Evolutionary conservation across 2,113 vertebrate species (phyloP).

Genomic region (Alouatta palliata): DNA sequence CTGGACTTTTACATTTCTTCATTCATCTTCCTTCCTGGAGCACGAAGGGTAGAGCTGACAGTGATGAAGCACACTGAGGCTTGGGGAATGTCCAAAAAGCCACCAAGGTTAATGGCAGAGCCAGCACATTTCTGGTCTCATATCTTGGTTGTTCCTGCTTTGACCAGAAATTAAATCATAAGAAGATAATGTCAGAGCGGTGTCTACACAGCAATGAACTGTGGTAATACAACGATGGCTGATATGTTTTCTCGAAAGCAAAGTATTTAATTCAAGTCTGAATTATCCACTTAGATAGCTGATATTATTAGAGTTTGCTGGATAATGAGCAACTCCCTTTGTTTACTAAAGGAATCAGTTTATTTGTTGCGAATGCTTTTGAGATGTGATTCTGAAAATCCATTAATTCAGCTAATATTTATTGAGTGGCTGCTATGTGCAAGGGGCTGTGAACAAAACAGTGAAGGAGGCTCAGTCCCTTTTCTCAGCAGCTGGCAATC

Average conservation of each 20-base stretch:
- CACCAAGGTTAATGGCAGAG: constrained; percentile 55
- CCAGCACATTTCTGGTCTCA: neutral
- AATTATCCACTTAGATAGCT: neutral
- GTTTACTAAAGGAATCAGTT: neutral
- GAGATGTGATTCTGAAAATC: constrained; percentile 16
- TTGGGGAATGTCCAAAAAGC: neutral
- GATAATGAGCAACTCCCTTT: constrained; percentile 16
- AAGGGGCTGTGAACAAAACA: neutral
- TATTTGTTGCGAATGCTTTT: constrained; percentile 35
- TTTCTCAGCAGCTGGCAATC: neutral
- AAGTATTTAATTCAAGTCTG: constrained; percentile 25
- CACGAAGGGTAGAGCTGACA: neutral
- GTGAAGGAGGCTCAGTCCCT: neutral
- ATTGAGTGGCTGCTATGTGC: neutral
- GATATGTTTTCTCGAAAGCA: constrained; percentile 52
- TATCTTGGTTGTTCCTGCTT: constrained; percentile 41
- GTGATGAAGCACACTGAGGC: neutral
- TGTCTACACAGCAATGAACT: constrained; percentile 25
- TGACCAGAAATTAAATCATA: constrained; percentile 64
- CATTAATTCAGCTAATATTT: constrained; percentile 37
- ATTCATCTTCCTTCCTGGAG: constrained; percentile 43
- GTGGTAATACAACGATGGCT: neutral
- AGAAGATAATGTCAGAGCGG: constrained; percentile 50
- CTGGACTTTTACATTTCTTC: neutral
- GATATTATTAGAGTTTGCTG: constrained; percentile 12